phyloP scores from a whole-genome alignment of 2,113 vertebrate species.

The Lontra canadensis region DNA sequence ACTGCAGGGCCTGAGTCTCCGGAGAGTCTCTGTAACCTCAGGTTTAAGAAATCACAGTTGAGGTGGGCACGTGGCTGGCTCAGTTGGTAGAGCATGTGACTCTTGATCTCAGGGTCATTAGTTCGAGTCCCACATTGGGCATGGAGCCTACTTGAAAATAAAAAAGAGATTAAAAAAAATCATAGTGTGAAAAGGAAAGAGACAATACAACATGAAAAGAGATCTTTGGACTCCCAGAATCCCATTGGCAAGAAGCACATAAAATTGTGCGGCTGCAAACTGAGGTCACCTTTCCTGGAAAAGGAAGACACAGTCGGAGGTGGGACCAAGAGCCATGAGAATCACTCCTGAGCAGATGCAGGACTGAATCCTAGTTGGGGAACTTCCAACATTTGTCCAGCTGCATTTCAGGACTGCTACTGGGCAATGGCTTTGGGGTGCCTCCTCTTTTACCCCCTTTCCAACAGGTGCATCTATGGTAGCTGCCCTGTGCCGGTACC shows the following conservation, averaged over 20 bases:
- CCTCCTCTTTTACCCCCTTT: background rate
- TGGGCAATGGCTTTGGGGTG: background rate
- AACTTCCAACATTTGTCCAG: background rate
- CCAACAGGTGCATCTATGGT: background rate
- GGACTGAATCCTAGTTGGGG: background rate
- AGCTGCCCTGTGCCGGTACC: background rate
- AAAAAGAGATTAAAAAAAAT: background rate
- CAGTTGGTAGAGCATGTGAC: background rate
- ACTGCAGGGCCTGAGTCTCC: background rate
- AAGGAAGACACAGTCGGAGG: background rate
- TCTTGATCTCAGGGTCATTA: background rate
- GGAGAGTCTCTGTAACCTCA: background rate
- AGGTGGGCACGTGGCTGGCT: background rate
- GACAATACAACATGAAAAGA: background rate
- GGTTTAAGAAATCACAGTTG: background rate
- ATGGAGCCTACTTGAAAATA: background rate
- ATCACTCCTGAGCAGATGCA: background rate
- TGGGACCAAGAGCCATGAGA: background rate
- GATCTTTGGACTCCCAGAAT: background rate
- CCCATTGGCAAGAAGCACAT: background rate
- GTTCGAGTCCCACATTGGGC: background rate
- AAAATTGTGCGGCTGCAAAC: background rate
- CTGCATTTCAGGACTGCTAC: background rate
- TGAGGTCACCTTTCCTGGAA: background rate
- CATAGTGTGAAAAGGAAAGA: background rate